Percentiles rank a stretch among this genome's conserved stretches.
phyloP scores from a whole-genome alignment of 53 echinoderm and acorn worm genomes.

The Holothuria leucospilota region DNA sequence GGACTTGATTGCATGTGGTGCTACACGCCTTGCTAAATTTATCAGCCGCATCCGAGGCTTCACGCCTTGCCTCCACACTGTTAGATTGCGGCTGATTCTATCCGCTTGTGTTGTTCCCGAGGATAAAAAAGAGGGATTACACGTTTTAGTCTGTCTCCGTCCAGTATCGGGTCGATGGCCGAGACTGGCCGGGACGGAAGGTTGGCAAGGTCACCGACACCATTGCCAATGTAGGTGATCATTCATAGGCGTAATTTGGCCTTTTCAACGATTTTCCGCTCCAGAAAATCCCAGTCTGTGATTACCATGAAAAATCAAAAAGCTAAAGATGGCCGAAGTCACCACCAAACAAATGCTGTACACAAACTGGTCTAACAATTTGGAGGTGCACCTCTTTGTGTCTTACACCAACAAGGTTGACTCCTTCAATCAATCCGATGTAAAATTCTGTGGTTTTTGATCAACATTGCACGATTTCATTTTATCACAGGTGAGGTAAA shows the following conservation, averaged over 20 bases:
- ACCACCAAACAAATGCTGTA: too few relatives aligned
- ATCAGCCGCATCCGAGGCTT: constrained; percentile 20
- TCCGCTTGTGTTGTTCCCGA: too few relatives aligned
- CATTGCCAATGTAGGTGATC: not conserved
- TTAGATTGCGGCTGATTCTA: too few relatives aligned
- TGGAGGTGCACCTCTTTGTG: not conserved
- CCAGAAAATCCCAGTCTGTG: constrained; percentile 59
- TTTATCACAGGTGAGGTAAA: constrained; percentile 12
- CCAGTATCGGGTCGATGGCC: constrained; percentile 37
- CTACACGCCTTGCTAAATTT: constrained; percentile 42
- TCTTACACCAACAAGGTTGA: constrained; percentile 13
- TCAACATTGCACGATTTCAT: not conserved
- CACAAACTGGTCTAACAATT: too few relatives aligned
- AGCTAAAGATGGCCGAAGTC: too few relatives aligned
- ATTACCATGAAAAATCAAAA: too few relatives aligned
- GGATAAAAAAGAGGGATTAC: constrained; percentile 34
- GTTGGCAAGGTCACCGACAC: constrained; percentile 18
- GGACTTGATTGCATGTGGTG: constrained; percentile 32
- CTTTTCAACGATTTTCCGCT: constrained; percentile 82
- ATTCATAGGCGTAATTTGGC: constrained; percentile 46
- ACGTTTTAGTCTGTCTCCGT: constrained; percentile 33
- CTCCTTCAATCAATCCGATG: constrained; percentile 16
- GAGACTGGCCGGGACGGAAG: constrained; percentile 9
- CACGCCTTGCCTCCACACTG: constrained; percentile 1
- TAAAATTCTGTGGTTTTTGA: constrained; percentile 10